Conservation (phyloP, 2,113 vertebrate genomes). For the Ardeotis arabs region DNA sequence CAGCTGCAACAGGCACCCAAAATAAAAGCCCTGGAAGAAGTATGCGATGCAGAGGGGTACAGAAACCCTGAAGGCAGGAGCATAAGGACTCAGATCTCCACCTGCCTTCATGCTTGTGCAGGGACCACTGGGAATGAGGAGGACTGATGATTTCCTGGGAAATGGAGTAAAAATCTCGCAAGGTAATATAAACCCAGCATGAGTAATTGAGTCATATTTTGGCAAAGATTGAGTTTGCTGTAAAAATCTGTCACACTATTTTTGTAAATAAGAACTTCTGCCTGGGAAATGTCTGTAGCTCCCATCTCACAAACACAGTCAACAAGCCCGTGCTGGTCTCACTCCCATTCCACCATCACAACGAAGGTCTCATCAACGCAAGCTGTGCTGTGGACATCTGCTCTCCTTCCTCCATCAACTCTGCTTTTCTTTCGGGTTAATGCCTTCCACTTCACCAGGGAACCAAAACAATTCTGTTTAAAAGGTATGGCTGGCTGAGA, state of each 20-base stretch:
- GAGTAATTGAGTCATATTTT: neutral
- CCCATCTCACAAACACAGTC: neutral
- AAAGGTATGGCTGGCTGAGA: neutral
- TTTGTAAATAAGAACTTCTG: slow-evolving; percentile 4
- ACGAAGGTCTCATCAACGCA: neutral
- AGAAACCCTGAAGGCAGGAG: neutral
- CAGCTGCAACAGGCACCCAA: neutral
- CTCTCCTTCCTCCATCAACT: neutral
- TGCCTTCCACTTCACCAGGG: neutral
- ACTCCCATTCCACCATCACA: rapidly evolving
- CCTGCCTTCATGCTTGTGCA: neutral
- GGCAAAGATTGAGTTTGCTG: slow-evolving; percentile 1
- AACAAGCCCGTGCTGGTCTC: neutral
- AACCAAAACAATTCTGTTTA: neutral
- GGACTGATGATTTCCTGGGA: neutral
- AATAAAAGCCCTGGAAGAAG: neutral
- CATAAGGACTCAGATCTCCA: neutral
- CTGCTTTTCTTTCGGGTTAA: neutral
- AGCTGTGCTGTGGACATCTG: neutral
- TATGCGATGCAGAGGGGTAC: rapidly evolving
- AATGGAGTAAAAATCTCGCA: neutral
- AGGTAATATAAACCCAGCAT: neutral
- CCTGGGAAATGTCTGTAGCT: neutral
- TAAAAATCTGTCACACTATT: neutral
- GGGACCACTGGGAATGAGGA: neutral